Conservation (phyloP, 2,888 invertebrate genomes). For the Epinotia bilunana region DNA sequence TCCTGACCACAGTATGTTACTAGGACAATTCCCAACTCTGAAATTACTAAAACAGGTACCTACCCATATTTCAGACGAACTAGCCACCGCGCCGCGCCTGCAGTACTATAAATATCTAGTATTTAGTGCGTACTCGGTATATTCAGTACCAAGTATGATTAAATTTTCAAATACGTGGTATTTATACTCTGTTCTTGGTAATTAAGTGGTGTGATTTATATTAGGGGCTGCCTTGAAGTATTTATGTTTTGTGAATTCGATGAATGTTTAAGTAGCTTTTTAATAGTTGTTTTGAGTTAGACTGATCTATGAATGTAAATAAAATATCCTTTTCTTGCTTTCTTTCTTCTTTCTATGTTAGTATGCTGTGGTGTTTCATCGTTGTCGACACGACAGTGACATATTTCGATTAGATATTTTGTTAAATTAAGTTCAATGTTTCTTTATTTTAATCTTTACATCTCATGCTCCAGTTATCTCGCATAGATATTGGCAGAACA, state of each 20-base stretch:
- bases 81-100: constrained; percentile 52
- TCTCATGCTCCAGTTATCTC: too few relatives aligned
- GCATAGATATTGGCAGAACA: too few relatives aligned
- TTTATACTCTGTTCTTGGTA: constrained; percentile 36
- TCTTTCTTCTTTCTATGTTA: too few relatives aligned
- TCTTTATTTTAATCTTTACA: too few relatives aligned
- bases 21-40: constrained; percentile 29
- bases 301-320: too few relatives aligned
- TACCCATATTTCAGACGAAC: constrained; percentile 39
- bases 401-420: too few relatives aligned
- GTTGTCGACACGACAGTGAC: constrained; percentile 1
- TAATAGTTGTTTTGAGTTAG: constrained; percentile 7
- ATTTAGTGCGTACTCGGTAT: constrained; percentile 49
- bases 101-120: constrained; percentile 58
- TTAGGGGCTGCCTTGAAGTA: constrained; percentile 21
- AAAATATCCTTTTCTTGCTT: too few relatives aligned
- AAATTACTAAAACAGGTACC: constrained; percentile 36
- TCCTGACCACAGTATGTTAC: constrained; percentile 4
- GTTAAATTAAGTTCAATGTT: too few relatives aligned
- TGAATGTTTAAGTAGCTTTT: constrained; percentile 6
- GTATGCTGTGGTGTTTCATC: constrained; percentile 7
- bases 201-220: constrained; percentile 39
- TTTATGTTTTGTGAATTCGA: constrained; percentile 20
- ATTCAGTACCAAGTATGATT: constrained; percentile 36
- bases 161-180: constrained; percentile 39